These are phyloP conservation scores for Tetrao urogallus DNA, from an alignment of 2,113 vertebrate species.

Conservation along the genomic window DNA sequence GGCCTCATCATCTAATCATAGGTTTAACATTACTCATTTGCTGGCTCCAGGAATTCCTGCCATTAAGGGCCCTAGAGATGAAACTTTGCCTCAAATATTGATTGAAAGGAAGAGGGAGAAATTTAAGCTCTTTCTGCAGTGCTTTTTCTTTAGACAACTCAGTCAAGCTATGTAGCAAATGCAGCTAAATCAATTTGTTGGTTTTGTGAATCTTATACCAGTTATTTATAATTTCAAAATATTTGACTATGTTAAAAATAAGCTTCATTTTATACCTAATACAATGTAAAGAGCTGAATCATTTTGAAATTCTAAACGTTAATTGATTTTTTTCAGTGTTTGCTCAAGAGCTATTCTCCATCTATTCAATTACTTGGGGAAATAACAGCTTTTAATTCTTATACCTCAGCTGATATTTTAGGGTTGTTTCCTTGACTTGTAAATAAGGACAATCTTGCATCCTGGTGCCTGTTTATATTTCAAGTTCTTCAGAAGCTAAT, in stretches of 20 bases:
- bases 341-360: background rate
- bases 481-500: background rate
- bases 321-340: background rate
- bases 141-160: conserved; percentile 72
- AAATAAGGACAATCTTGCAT: background rate
- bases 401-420: background rate
- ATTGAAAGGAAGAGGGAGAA: conserved; percentile 90
- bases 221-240: conserved; percentile 7
- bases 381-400: background rate
- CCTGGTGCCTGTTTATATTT: background rate
- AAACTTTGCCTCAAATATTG: conserved; percentile 95
- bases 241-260: background rate
- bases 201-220: conserved; percentile 23
- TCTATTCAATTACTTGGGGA: background rate
- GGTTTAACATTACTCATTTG: conserved; percentile 95
- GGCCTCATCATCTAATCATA: conserved; percentile 87
- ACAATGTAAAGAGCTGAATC: background rate
- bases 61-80: conserved; percentile 94
- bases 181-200: conserved; percentile 65
- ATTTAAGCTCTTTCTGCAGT: conserved; percentile 82
- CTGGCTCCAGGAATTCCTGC: conserved; percentile 92
- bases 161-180: conserved; percentile 72
- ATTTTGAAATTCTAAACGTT: background rate
- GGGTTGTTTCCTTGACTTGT: background rate
- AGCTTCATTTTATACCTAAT: background rate